Evolutionary conservation across 1,140 invertebrate genomes (phyloP).

Genomic region (Colletes latitarsis): DNA sequence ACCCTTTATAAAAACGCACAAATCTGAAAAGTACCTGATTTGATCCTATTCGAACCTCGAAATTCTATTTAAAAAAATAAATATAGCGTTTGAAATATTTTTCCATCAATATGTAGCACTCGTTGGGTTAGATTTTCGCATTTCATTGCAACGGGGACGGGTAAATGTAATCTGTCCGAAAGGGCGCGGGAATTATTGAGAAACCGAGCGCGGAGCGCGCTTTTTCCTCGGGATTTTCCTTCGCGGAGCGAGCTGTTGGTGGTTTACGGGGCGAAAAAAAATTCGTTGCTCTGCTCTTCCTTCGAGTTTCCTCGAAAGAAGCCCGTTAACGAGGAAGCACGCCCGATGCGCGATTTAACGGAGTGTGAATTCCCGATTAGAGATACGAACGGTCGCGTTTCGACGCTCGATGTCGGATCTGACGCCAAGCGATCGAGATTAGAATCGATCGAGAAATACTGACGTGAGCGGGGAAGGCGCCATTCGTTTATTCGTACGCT

Average conservation of each 20-base stretch:
- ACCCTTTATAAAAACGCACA: too few species aligned
- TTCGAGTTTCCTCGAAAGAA: constrained; percentile 38
- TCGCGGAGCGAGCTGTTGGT: not conserved
- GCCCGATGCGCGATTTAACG: constrained; percentile 61
- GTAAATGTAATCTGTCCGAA: constrained; percentile 10
- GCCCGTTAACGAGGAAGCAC: constrained; percentile 38
- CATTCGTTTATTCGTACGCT: not conserved
- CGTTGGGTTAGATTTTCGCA: not conserved
- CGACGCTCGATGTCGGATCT: not conserved
- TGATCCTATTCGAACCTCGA: too few species aligned
- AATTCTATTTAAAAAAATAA: too few species aligned
- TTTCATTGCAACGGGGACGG: not conserved
- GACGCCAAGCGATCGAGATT: constrained; percentile 15
- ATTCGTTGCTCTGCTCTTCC: constrained; percentile 54
- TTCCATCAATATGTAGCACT: not conserved
- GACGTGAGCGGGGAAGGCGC: not conserved
- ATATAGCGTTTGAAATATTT: not conserved
- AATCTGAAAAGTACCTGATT: too few species aligned
- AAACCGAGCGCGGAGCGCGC: not conserved
- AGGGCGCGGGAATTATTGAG: constrained; percentile 30
- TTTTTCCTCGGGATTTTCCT: not conserved
- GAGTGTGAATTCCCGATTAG: constrained; percentile 74
- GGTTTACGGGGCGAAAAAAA: constrained; percentile 46
- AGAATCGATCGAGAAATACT: not conserved
- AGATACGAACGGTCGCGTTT: constrained; percentile 49